phyloP scores from a whole-genome alignment of 2,113 vertebrate genomes.

The Collichthys lucidus region DNA sequence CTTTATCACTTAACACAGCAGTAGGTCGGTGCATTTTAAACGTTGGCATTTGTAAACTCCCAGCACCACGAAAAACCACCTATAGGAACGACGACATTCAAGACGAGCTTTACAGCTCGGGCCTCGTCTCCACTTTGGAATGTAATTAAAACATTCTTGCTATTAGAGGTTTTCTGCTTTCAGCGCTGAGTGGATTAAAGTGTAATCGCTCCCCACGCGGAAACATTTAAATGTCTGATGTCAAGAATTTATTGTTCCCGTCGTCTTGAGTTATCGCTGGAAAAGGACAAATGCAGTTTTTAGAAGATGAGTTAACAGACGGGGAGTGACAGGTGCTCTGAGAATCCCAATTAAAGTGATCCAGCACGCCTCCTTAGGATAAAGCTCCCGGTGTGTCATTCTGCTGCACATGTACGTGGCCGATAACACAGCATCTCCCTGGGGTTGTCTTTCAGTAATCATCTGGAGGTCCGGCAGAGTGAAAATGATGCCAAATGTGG shows the following conservation, averaged over 20 bases:
- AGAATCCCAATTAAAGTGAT: constrained; percentile 53
- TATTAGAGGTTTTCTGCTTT: constrained; percentile 41
- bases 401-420: constrained; percentile 24
- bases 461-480: constrained; percentile 7
- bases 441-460: constrained; percentile 39
- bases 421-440: constrained; percentile 24
- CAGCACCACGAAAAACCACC: not conserved
- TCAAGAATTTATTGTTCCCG: constrained; percentile 36
- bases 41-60: not conserved
- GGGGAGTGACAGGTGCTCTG: constrained; percentile 69
- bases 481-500: constrained; percentile 21
- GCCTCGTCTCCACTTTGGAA: constrained; percentile 55
- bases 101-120: constrained; percentile 34
- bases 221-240: constrained; percentile 53
- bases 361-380: constrained; percentile 26
- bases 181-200: constrained; percentile 50
- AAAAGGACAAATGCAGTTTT: constrained; percentile 44
- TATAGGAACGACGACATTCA: constrained; percentile 28
- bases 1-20: too few relatives aligned
- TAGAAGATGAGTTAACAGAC: constrained; percentile 59
- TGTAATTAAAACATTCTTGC: constrained; percentile 74
- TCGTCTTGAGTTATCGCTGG: constrained; percentile 52
- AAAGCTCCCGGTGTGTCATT: constrained; percentile 18
- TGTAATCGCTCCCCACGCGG: constrained; percentile 35
- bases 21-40: not conserved